A percentile compares a stretch with the other conserved stretches of the same genome.
These are phyloP conservation scores for Nymphalis io DNA, from an alignment of 1,140 invertebrate genomes.

Conservation along the genomic window DNA sequence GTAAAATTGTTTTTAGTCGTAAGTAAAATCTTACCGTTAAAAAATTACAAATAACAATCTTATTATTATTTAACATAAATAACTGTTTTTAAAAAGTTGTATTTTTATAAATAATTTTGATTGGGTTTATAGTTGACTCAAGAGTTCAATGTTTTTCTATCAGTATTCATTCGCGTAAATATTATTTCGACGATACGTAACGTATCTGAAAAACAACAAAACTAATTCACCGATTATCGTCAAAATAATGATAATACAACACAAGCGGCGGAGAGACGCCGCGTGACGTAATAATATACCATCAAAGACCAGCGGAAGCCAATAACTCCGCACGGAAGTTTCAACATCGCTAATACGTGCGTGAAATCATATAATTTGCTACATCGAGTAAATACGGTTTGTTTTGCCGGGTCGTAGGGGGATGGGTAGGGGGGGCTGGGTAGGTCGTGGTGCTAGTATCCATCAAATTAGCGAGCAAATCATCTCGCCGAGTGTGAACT, in stretches of 20 bases:
- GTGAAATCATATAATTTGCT: conserved; percentile 30
- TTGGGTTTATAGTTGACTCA: too few relatives aligned
- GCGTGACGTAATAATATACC: not conserved
- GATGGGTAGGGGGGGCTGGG: not conserved
- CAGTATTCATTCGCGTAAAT: not conserved
- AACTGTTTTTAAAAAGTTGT: too few relatives aligned
- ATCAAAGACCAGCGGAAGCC: conserved; percentile 18
- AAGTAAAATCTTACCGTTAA: too few relatives aligned
- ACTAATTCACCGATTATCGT: not conserved
- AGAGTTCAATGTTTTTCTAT: too few relatives aligned
- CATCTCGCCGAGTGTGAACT: conserved; percentile 14
- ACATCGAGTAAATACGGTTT: conserved; percentile 23
- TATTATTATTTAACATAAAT: too few relatives aligned
- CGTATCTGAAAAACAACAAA: not conserved
- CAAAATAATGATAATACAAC: not conserved
- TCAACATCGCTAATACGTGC: conserved; percentile 22
- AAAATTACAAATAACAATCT: too few relatives aligned
- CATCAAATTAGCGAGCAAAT: conserved; percentile 24
- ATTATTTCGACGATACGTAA: not conserved
- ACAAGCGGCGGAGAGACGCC: not conserved
- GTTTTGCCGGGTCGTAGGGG: conserved; percentile 5
- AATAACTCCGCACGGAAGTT: conserved; percentile 13
- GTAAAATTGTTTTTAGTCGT: too few relatives aligned
- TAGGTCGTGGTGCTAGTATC: not conserved
- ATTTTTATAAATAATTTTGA: too few relatives aligned